Evolutionary conservation across 2,797 vertebrate species (phyloP).

Genomic region (Oceanodroma leucorhoa): DNA sequence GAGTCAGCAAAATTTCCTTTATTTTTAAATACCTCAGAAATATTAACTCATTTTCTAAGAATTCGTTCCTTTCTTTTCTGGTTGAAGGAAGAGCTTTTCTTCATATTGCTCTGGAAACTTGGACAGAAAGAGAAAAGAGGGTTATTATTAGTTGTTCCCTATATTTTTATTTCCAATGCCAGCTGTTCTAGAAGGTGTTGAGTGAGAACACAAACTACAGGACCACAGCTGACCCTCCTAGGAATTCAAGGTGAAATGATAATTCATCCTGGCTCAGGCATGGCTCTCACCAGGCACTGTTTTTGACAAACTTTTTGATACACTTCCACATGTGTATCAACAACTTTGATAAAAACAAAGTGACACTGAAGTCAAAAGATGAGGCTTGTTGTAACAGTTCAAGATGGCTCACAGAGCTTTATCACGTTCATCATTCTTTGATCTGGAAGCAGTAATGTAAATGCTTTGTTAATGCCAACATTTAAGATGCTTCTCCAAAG

Average conservation of each 20-base stretch:
- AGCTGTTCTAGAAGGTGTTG: not conserved
- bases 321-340: fast-evolving
- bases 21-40: not conserved
- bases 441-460: not conserved
- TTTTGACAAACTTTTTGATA: no score
- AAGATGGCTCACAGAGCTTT: not conserved
- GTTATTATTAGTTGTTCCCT: not conserved
- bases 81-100: not conserved
- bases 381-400: not conserved
- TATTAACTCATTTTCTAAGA: not conserved
- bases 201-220: not conserved
- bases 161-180: not conserved
- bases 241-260: not conserved
- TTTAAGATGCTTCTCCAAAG: not conserved
- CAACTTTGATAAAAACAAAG: not conserved
- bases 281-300: not conserved
- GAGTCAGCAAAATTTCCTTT: not conserved
- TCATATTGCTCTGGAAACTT: not conserved
- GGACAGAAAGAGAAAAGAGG: not conserved
- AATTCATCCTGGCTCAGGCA: not conserved
- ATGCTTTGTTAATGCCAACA: not conserved
- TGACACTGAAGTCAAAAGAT: fast-evolving
- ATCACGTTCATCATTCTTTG: not conserved
- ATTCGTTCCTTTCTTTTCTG: not conserved
- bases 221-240: not conserved